Evolutionary conservation across 2,888 invertebrate genomes (phyloP).

Genomic region (Cheilosia variabilis): DNA sequence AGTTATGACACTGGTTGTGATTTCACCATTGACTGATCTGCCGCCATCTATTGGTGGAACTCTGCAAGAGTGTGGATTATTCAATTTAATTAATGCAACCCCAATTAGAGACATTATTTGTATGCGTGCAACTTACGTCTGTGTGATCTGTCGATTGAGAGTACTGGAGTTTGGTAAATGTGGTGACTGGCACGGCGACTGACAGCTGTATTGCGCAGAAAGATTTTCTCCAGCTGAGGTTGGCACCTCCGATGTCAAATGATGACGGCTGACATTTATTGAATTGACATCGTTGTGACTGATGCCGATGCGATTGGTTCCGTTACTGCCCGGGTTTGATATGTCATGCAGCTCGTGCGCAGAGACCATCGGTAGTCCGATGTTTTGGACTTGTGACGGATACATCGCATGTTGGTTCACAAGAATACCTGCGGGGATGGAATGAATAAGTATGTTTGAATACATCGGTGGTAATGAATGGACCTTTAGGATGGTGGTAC

Average conservation of each 20-base stretch:
- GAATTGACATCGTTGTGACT: constrained; percentile 76
- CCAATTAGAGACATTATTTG: too few species aligned
- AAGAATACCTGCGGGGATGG: constrained; percentile 29
- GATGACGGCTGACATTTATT: constrained; percentile 80
- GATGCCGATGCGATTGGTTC: constrained; percentile 73
- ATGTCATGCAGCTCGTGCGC: constrained; percentile 81
- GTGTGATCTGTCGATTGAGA: constrained; percentile 84
- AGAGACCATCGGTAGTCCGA: constrained; percentile 76
- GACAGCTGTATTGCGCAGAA: constrained; percentile 80
- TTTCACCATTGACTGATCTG: constrained; percentile 80
- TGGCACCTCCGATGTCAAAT: constrained; percentile 77
- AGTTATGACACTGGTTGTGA: constrained; percentile 85
- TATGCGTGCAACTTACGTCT: constrained; percentile 83
- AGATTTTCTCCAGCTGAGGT: constrained; percentile 78
- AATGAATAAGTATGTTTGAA: constrained; percentile 8
- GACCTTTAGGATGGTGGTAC: constrained; percentile 18
- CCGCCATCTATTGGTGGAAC: constrained; percentile 86
- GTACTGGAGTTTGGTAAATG: constrained; percentile 84
- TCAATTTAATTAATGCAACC: constrained; percentile 26
- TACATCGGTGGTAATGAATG: background rate
- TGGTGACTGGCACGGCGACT: constrained; percentile 83
- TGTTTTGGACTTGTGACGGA: constrained; percentile 81
- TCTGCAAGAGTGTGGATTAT: constrained; percentile 82
- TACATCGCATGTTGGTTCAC: constrained; percentile 77
- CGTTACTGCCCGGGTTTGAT: constrained; percentile 76